Percentiles rank a stretch among this genome's conserved stretches.
These are phyloP conservation scores for Symphodus melops DNA, from an alignment of 2,113 vertebrate genomes.

Conservation along the genomic window DNA sequence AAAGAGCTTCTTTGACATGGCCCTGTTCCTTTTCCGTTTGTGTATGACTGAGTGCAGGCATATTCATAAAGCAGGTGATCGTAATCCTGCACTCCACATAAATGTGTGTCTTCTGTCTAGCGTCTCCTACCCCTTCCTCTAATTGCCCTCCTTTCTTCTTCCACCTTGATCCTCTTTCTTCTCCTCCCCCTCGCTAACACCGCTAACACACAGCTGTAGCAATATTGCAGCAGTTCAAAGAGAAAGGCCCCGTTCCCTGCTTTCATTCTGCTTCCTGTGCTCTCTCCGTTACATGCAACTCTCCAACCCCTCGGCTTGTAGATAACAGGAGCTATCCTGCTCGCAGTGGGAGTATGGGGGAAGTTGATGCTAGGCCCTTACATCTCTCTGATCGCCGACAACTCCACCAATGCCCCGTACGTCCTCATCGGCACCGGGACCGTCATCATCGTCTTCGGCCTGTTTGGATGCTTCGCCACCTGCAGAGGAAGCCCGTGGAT, in stretches of 20 bases:
- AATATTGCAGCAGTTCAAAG: slow-evolving; percentile 26
- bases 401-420: slow-evolving; percentile 98
- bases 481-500: slow-evolving; percentile 99
- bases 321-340: slow-evolving; percentile 98
- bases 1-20: slow-evolving; percentile 76
- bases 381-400: slow-evolving; percentile 97
- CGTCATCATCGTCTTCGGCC: slow-evolving; percentile 96
- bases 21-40: slow-evolving; percentile 23
- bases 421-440: slow-evolving; percentile 98
- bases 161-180: slow-evolving; percentile 66
- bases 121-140: slow-evolving; percentile 63
- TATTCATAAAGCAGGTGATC: slow-evolving; percentile 68
- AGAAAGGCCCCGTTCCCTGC: slow-evolving; percentile 54
- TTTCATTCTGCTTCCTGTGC: slow-evolving; percentile 44
- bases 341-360: slow-evolving; percentile 97
- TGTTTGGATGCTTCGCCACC: slow-evolving; percentile 98
- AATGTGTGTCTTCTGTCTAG: slow-evolving; percentile 58
- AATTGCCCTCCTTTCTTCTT: slow-evolving; percentile 71
- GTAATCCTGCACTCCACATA: slow-evolving; percentile 56
- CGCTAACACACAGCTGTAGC: slow-evolving; percentile 48
- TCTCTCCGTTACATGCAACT: slow-evolving; percentile 24
- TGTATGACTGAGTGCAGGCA: slow-evolving; percentile 22
- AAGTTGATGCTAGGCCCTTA: slow-evolving; percentile 97
- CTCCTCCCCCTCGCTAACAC: slow-evolving; percentile 20
- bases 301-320: slow-evolving; percentile 65